Evolutionary conservation across 2,797 vertebrate genomes (phyloP), one percentile per base, ranked within the genome.

Genomic region (Hypotaenidia philippensis): DNA sequence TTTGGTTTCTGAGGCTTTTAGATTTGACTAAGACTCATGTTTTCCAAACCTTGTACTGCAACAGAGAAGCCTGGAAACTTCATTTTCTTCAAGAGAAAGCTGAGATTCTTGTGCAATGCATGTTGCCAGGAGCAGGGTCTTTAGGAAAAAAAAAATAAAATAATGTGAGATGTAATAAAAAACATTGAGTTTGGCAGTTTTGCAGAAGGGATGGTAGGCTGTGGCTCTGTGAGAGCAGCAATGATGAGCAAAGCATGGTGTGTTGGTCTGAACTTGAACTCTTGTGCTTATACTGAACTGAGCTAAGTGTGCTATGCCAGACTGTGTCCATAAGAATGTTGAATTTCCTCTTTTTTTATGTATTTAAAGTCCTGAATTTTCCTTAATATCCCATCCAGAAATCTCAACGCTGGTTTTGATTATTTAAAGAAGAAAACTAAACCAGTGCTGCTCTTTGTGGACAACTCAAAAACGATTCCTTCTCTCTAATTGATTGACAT

Each of bases 81-180:
- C 36, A 87, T 97, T 94, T 92, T 77, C 68, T 85, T 55, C 38
- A 70, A 86, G 59, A 72, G 72, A 89, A 95, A 94, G 9, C 14
- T 69, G 61, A 89, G 50, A 83, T 81, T 81, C 69, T 89, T 75
- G 44, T 63, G 69, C 32, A 88, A 55, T 75, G 32, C 27, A 10
- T 81, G 69, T 78, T 93, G 93, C 82, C 82, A 94, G 87, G 50
- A 89, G 82, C 61, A 57, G 6, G 9, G 17, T 81, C 49, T 85
- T 92, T 75, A 81, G 83, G 64, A 83, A 78, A 50, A 47, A 47
- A 22, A 36, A 89, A 85, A 72, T 87, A 82, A 36, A 11, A 70
- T 70, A 78, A 65, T 31, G 50, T 85, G 72, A 87, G 15, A 49
- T 78, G 69, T 45, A 85, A 92, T 81, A 92, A 85, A 91, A 83